These are phyloP conservation scores for Colossoma macropomum DNA, from an alignment of 2,113 vertebrate species.

Conservation along the genomic window DNA sequence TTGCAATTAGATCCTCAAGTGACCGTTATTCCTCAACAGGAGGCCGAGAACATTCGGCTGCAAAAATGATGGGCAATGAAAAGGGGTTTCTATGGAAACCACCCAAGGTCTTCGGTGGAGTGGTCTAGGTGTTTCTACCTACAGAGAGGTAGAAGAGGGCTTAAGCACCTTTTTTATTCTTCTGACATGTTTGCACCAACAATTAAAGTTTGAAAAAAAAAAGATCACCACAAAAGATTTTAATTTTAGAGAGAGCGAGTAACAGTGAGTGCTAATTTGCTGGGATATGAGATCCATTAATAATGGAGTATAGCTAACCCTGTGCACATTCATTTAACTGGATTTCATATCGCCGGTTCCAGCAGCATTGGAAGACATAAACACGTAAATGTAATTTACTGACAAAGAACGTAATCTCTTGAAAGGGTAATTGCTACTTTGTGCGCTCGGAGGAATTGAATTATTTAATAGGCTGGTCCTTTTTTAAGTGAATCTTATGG, in stretches of 20 bases:
- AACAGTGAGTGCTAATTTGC: background rate
- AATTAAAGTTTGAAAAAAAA: constrained; percentile 2
- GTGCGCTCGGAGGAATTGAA: constrained; percentile 17
- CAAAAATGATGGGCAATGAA: constrained; percentile 62
- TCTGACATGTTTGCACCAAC: background rate
- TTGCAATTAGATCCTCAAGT: constrained; percentile 64
- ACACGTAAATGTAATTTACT: background rate
- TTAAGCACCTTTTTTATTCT: constrained; percentile 47
- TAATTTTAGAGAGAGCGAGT: background rate
- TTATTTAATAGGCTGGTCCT: background rate
- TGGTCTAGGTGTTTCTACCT: constrained; percentile 55
- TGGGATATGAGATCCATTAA: constrained; percentile 8
- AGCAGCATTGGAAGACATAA: background rate
- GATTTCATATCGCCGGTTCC: background rate
- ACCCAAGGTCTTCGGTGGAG: constrained; percentile 63
- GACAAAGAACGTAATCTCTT: background rate
- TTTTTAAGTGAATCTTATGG: background rate
- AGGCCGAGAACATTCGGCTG: constrained; percentile 63
- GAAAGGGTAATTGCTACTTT: constrained; percentile 17
- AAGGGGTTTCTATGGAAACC: constrained; percentile 80
- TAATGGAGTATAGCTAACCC: background rate
- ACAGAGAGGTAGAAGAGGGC: constrained; percentile 42
- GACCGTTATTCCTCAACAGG: constrained; percentile 64
- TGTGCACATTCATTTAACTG: background rate
- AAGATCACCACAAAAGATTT: background rate